These are phyloP conservation scores for Aphrocallistes beatrix DNA, from an alignment of 37 sponge, comb jelly and placozoan species.

Conservation along the genomic window DNA sequence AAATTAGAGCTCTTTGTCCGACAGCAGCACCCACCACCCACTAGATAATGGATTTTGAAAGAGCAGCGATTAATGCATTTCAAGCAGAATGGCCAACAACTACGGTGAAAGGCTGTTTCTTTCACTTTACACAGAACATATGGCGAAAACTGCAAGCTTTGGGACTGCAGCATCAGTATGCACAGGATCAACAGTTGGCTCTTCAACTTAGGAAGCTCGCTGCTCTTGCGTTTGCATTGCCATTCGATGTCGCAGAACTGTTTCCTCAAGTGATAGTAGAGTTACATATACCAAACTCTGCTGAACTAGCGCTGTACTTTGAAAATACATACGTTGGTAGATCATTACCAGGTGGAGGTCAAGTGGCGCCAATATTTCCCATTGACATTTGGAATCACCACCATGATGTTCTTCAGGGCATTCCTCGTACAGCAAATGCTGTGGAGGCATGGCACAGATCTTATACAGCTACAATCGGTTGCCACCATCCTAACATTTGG, in stretches of 20 bases:
- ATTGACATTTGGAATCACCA: constrained; percentile 8
- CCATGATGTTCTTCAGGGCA: constrained; percentile 2
- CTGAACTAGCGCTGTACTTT: constrained; percentile 1
- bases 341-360: neutral
- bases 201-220: constrained; percentile 1
- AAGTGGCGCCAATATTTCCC: constrained; percentile 10
- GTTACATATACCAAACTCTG: neutral
- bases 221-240: neutral
- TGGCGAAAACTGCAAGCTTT: neutral
- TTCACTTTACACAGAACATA: neutral
- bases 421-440: constrained; percentile 13
- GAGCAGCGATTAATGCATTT: constrained; percentile 6
- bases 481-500: constrained; percentile 13
- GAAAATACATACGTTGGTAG: neutral
- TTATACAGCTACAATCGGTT: neutral
- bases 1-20: neutral
- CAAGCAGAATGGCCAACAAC: constrained; percentile 17
- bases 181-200: neutral
- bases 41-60: constrained; percentile 13
- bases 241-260: neutral
- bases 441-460: constrained; percentile 19
- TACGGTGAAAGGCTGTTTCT: constrained; percentile 18
- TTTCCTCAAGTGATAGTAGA: constrained; percentile 9
- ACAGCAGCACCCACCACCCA: neutral
- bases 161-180: neutral